Evolutionary conservation across 2,797 vertebrate genomes (phyloP).

Genomic region (Meriones psammophilus): DNA sequence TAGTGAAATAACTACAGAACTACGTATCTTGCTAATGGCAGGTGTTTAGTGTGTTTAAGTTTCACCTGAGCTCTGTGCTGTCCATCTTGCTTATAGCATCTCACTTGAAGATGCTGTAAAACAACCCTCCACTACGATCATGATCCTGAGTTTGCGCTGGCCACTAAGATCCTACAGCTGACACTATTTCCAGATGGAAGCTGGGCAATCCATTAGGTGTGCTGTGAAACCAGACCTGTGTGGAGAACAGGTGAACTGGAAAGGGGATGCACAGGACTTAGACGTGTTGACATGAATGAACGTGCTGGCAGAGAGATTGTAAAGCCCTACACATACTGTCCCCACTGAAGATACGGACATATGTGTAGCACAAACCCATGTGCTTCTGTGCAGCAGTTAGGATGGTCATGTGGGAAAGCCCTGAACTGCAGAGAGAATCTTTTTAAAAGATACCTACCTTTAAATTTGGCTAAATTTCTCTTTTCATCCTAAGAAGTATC

Average conservation of each 20-base stretch:
- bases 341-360: background rate
- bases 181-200: background rate
- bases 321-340: background rate
- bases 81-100: background rate
- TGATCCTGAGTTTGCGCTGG: background rate
- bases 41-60: background rate
- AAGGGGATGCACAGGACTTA: background rate
- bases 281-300: constrained; percentile 3
- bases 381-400: background rate
- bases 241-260: background rate
- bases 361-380: background rate
- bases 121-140: background rate
- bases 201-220: background rate
- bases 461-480: background rate
- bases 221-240: constrained; percentile 45
- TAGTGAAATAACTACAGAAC: background rate
- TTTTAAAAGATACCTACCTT: background rate
- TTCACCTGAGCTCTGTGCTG: background rate
- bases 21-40: background rate
- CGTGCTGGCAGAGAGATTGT: background rate
- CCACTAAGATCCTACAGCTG: background rate
- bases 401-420: background rate
- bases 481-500: background rate
- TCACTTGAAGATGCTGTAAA: constrained; percentile 24
- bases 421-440: background rate